phyloP scores from a whole-genome alignment of 1,140 invertebrate genomes.

The Drosophila sturtevanti region DNA sequence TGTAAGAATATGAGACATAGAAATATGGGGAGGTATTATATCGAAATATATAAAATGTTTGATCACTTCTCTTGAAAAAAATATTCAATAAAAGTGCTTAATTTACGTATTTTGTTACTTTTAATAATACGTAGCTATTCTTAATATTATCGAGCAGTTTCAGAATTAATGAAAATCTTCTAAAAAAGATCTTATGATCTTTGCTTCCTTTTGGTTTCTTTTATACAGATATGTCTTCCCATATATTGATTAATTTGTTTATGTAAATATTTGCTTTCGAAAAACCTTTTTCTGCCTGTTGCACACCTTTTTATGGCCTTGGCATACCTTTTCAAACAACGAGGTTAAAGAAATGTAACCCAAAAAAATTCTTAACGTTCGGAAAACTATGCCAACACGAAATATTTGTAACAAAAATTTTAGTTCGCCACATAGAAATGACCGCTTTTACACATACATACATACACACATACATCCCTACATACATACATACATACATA shows the following conservation, averaged over 20 bases:
- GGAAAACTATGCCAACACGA: neutral
- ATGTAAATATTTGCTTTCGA: neutral
- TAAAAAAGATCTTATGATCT: too few species aligned
- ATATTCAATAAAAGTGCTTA: too few species aligned
- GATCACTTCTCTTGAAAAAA: too few species aligned
- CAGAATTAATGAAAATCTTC: too few species aligned
- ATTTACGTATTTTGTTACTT: too few species aligned
- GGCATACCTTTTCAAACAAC: neutral
- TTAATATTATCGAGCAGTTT: too few species aligned
- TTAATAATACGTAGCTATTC: too few species aligned
- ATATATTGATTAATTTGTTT: neutral
- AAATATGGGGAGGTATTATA: too few species aligned
- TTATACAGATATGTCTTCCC: too few species aligned
- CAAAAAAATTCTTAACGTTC: neutral
- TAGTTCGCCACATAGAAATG: conserved; percentile 10
- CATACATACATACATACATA: neutral
- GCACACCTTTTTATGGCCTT: neutral
- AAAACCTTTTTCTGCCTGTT: neutral
- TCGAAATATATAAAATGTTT: too few species aligned
- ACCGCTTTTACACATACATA: neutral
- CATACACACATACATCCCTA: neutral
- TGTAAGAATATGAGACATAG: too few species aligned
- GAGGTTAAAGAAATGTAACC: neutral
- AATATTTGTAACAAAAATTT: conserved; percentile 10
- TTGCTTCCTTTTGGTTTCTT: too few species aligned